Percentiles rank a stretch among this genome's conserved stretches.
Evolutionary conservation across 2,113 vertebrate genomes (phyloP).

Genomic region (Labeo rohita): DNA sequence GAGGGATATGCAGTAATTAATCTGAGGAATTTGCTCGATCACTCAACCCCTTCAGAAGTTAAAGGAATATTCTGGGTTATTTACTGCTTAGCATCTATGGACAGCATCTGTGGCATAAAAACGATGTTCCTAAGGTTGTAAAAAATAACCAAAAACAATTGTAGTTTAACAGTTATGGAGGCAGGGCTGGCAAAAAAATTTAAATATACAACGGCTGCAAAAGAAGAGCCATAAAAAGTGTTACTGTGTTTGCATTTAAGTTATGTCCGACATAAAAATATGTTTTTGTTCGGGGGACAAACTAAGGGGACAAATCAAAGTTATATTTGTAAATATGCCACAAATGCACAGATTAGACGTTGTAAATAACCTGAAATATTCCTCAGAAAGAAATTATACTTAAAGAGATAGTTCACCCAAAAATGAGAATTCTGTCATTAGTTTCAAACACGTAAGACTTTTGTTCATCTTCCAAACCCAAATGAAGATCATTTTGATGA

Average conservation of each 20-base stretch:
- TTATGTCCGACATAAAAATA: neutral
- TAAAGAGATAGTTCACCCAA: too few relatives aligned
- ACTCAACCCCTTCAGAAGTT: neutral
- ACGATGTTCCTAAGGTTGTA: neutral
- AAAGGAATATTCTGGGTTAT: conserved; percentile 2
- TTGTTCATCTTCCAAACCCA: too few relatives aligned
- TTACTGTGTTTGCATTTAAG: neutral
- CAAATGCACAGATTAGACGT: neutral
- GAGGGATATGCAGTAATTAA: conserved; percentile 4
- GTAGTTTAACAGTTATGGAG: neutral
- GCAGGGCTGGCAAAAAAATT: neutral
- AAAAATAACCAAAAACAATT: neutral
- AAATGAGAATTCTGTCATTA: too few relatives aligned
- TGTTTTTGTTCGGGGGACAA: neutral
- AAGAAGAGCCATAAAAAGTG: neutral
- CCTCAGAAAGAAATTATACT: neutral
- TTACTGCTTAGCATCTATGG: neutral
- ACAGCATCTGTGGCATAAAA: neutral
- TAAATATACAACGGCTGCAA: neutral
- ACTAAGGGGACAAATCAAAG: neutral
- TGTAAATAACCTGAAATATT: neutral
- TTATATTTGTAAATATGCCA: neutral
- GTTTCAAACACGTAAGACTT: too few relatives aligned
- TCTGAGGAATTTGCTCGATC: neutral
- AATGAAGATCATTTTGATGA: too few relatives aligned